phyloP scores from a whole-genome alignment of 2,113 vertebrate genomes.

The Petaurus breviceps region DNA sequence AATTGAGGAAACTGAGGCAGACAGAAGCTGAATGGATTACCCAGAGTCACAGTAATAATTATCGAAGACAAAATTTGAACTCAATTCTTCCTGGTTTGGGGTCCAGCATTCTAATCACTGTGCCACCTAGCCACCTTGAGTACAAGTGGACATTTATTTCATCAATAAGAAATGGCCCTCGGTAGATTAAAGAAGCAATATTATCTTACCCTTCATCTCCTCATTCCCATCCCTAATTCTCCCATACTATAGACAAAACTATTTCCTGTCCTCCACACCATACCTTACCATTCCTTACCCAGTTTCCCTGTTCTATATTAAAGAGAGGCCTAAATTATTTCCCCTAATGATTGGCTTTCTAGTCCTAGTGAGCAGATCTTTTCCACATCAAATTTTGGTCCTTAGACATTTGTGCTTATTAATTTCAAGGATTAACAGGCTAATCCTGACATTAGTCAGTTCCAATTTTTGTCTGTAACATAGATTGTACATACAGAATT shows the following conservation, averaged over 20 bases:
- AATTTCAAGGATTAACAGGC: neutral
- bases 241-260: neutral
- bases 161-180: neutral
- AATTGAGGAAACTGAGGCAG: neutral
- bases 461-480: slow-evolving; percentile 7
- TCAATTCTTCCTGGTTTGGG: neutral
- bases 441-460: neutral
- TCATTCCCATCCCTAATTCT: neutral
- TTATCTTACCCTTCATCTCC: neutral
- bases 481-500: neutral
- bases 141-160: no score
- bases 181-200: neutral
- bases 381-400: neutral
- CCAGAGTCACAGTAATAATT: neutral
- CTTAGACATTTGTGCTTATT: neutral
- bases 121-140: no score
- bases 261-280: neutral
- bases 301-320: neutral
- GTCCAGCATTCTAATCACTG: fast-evolving
- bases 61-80: neutral
- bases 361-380: neutral
- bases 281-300: neutral
- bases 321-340: neutral
- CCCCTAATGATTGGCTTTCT: neutral
- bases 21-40: neutral